These are phyloP conservation scores for Alectura lathami DNA, from an alignment of 2,113 vertebrate species.

Conservation along the genomic window DNA sequence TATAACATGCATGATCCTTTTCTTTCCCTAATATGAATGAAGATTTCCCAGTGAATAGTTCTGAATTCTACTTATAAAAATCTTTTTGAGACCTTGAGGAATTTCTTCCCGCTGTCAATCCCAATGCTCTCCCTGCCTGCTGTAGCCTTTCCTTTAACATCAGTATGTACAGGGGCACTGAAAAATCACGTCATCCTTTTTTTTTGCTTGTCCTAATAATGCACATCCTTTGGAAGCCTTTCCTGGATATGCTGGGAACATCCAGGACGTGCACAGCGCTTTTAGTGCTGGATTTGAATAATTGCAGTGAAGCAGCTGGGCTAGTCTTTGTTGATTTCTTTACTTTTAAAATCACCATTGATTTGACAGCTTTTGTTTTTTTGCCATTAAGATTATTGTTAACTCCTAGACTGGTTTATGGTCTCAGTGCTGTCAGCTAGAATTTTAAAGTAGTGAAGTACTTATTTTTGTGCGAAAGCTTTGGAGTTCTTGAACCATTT, in stretches of 20 bases:
- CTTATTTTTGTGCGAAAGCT: neutral
- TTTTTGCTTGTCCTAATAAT: neutral
- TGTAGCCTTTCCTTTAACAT: neutral
- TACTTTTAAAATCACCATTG: neutral
- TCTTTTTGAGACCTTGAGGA: neutral
- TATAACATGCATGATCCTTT: neutral
- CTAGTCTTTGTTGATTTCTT: neutral
- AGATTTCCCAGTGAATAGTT: neutral
- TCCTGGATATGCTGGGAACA: neutral
- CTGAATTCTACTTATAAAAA: neutral
- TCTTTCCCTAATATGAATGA: neutral
- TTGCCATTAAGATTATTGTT: neutral
- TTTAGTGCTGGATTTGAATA: neutral
- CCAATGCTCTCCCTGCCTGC: neutral
- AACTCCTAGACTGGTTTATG: neutral
- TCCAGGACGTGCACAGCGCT: neutral
- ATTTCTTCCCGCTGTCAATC: neutral
- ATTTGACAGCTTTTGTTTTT: neutral
- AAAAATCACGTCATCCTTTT: neutral
- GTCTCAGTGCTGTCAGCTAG: neutral
- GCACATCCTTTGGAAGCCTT: neutral
- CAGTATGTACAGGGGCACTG: neutral
- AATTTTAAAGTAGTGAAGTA: neutral
- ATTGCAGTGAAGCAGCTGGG: neutral
- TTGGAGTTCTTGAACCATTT: neutral